Evolutionary conservation across 1,140 invertebrate genomes (phyloP), one percentile per base, ranked within the genome.

Genomic region (Lithobius niger): DNA sequence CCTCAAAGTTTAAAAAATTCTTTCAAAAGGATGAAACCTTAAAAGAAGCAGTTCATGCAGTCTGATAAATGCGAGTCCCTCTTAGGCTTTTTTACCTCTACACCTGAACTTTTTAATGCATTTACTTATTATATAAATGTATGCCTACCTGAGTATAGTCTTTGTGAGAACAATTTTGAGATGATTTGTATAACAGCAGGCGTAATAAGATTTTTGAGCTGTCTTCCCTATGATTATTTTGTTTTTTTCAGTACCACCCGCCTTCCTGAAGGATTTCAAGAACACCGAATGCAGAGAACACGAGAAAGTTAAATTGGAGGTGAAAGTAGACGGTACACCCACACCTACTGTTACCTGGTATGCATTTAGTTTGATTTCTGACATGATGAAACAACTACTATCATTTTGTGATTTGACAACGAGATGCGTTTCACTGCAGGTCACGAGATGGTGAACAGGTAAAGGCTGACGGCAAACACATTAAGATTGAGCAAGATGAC

Each of bases 321-420:
- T 92, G 4, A 81, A 88, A 61, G 81, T 93, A 0, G 82, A 87
- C 61, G 86, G 86, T 1, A 82, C 85, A 64, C 90, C 90, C 0
- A 77, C 80, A 58, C 81, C 92, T 0, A 81, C 78, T 51, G 77
- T 95, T 0, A 82, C 78, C 63, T 95, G 89, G 87, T 82, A 64
- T 69, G 52, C 27, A 62, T 56, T 28, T 3, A 2, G 16, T 54
- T 52, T 52, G 10, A 10, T 27, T 19, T 15, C 42, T 52, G 15
- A 27, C 16, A 44, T 16, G 42, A 13, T 15, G 4, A n/a, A n/a
- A 40, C 21, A 13, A 19, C 15, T 49, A n/a, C n/a, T n/a, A n/a
- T n/a, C n/a, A n/a, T n/a, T 6, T 31, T 57, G 10, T 56, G 16
- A 2, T 54, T 56, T 19, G 13, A 36, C 52, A 2, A 27, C 51